Evolutionary conservation across 2,113 vertebrate genomes (phyloP), one percentile per base, ranked within the genome.

Genomic region (Xiphias gladius): DNA sequence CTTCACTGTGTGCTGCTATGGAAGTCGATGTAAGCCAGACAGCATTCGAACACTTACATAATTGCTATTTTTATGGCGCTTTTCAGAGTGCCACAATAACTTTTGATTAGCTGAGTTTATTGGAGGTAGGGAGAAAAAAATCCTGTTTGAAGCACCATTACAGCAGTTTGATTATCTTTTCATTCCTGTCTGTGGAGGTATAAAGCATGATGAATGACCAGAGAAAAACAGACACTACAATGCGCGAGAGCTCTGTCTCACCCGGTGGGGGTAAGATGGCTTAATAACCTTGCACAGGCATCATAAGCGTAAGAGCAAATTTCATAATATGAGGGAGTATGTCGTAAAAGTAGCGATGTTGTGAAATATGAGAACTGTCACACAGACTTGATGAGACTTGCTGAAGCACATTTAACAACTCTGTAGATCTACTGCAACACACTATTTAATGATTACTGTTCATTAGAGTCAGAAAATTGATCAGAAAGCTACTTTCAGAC

Each of bases 61-160:
- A 95, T 95, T 94, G 94, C 91, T 80, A 67, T 91, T 94, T 94
- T 95, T 93, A 95, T 85, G 86, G 75, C 26, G 37, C 80, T 90
- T 94, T 92, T 93, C 90, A 83, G 88, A 88, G 93, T 82, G 84
- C 90, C 85, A 94, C 88, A 88, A 93, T 95, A 92, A 94, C 91
- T 90, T 94, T 95, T 95, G 93, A 94, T 95, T 93, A 91, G 92
- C 88, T 83, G 80, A 91, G 85, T 94, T 95, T 94, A 94, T 92
- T 90, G 76, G 76, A 77, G 86, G 88, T 82, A 52, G 65, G 62
- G 77, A 74, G 26, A 70, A 62, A 88, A 86, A 84, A 82, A 50
- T 64, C 71, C 54, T 71, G 89, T 92, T 91, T 86, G 85, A 89
- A 69, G 72, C 65, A 55, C 81, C 84, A 77, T 93, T 82, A 91